phyloP scores from a whole-genome alignment of 2,797 vertebrate genomes.

The Tarsius wallacei region DNA sequence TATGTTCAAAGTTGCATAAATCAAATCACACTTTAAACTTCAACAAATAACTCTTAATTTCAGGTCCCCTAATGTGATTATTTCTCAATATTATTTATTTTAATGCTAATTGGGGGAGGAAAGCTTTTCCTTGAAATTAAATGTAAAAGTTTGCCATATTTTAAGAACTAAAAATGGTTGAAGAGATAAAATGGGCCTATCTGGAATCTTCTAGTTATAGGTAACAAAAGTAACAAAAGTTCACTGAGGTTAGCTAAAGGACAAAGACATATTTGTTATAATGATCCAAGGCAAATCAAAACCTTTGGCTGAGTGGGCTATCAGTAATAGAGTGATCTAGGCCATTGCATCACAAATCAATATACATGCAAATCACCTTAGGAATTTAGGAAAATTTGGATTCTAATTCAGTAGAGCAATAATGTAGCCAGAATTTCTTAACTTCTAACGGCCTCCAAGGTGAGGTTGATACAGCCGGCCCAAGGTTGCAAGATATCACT shows the following conservation, averaged over 20 bases:
- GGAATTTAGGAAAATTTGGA: not conserved
- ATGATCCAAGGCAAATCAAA: not conserved
- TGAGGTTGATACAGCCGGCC: fast-evolving
- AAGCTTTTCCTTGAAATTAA: not conserved
- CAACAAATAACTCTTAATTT: not conserved
- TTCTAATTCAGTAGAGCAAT: not conserved
- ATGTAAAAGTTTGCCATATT: not conserved
- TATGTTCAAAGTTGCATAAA: not conserved
- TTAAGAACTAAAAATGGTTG: not conserved
- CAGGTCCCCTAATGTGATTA: not conserved
- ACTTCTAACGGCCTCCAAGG: not conserved
- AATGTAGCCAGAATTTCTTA: fast-evolving
- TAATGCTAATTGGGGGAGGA: not conserved
- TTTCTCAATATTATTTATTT: not conserved
- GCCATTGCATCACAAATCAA: not conserved
- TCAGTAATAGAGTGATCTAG: not conserved
- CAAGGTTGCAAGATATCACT: not conserved
- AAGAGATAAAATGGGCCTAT: not conserved
- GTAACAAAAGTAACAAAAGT: not conserved
- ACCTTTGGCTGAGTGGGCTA: not conserved
- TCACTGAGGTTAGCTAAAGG: not conserved
- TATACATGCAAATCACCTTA: not conserved
- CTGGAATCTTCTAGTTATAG: not conserved
- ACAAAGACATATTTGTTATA: not conserved
- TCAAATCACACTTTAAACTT: not conserved